phyloP scores from a whole-genome alignment of 2,797 vertebrate genomes.

The Enteromius trimaculatus region DNA sequence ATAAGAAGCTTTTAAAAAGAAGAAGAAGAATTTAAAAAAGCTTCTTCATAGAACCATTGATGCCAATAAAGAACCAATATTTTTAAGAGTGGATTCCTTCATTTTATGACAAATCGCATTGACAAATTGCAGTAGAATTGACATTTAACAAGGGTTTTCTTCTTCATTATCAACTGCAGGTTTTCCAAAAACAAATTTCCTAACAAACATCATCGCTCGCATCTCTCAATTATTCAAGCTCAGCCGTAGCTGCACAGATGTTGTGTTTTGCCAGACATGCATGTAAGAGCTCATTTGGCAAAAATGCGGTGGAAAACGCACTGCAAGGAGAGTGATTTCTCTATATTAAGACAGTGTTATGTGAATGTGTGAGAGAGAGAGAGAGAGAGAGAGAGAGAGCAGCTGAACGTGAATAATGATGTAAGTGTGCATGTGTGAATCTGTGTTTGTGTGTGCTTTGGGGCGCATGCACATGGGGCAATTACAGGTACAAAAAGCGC shows the following conservation, averaged over 20 bases:
- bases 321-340: slow-evolving; percentile 8
- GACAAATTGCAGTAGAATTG: no score
- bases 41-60: no score
- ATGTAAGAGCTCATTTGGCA: slow-evolving; percentile 39
- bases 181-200: neutral
- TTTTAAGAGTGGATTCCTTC: no score
- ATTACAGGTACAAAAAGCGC: slow-evolving; percentile 45
- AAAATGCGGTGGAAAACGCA: slow-evolving; percentile 19
- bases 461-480: slow-evolving; percentile 18
- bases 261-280: slow-evolving; percentile 35
- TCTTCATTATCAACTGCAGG: neutral
- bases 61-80: no score
- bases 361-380: slow-evolving; percentile 22
- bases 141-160: neutral
- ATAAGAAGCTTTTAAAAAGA: no score
- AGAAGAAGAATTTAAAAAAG: no score
- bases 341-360: slow-evolving; percentile 41
- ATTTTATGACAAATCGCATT: slow-evolving; percentile 19
- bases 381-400: neutral
- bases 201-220: slow-evolving; percentile 30
- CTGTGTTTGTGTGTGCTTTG: slow-evolving; percentile 28
- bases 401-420: slow-evolving; percentile 24
- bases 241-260: slow-evolving; percentile 37
- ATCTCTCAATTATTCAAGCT: slow-evolving; percentile 42
- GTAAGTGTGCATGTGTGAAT: slow-evolving; percentile 51